Evolutionary conservation across 1,140 invertebrate species (phyloP), one percentile per base, ranked within the genome.

Genomic region (Colletes gigas): DNA sequence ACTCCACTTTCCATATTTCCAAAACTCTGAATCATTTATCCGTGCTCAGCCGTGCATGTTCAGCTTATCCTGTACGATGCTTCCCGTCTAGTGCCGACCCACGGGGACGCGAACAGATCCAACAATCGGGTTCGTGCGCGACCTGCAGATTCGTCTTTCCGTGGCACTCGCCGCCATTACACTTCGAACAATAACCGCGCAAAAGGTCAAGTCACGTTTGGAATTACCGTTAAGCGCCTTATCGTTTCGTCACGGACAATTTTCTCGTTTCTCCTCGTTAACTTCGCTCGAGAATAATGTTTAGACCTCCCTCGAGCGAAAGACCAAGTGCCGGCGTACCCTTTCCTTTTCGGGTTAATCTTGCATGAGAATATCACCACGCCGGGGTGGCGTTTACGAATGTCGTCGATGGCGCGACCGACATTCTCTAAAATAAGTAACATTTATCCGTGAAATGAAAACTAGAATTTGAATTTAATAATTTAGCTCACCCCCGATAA

Each of bases 21-120:
- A 84, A 89, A 89, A 89, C 81, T 88, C 88, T 89, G 88, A 89
- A 89, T 88, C 88, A 89, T 89, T 89, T 89, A 89, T 89, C 83
- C 88, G 59, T 86, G 88, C 71, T 86, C 88, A 86, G 79, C 83
- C 88, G 83, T 89, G 88, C 88, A 86, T 81, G 85, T 72, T 80
- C 82, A 68, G 72, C 84, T 50, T 63, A 81, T 71, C 78, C 74
- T 66, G 19, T 55, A 59, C 70, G 50, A 72, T 60, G 66, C 62
- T 76, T 62, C 30, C 67, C 81, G 82, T 80, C 76, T 76, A 68
- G n/a, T 63, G 55, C 21, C 30, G 52, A 55, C 60, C 73, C 82
- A 75, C 66, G 6, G 83, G 76, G 69, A 78, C 74, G 67, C 82
- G 69, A 60, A 70, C 73, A 78, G 80, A 89, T 76, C 81, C 87